Evolutionary conservation across 1,140 invertebrate species (phyloP).

Genomic region (Drosophila sturtevanti): DNA sequence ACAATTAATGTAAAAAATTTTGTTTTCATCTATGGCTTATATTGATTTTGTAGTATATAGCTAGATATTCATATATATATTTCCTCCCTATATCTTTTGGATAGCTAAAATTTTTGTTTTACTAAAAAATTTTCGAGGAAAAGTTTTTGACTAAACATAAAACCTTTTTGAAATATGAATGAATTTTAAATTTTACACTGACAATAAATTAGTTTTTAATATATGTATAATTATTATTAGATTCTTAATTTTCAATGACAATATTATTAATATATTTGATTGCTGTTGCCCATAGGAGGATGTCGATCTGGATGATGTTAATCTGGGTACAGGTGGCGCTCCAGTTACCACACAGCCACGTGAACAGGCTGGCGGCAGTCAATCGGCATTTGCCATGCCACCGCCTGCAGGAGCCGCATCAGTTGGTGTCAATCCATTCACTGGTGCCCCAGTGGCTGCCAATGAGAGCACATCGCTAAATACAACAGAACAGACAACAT

Average conservation of each 20-base stretch:
- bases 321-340: slow-evolving; percentile 67
- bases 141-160: slow-evolving; percentile 70
- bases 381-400: slow-evolving; percentile 84
- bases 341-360: slow-evolving; percentile 83
- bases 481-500: slow-evolving; percentile 84
- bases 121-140: slow-evolving; percentile 3
- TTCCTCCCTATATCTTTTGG: not conserved
- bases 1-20: not conserved
- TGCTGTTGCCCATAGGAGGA: slow-evolving; percentile 80
- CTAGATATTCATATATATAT: not conserved
- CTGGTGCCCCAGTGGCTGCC: slow-evolving; percentile 74
- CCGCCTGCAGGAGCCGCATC: slow-evolving; percentile 52
- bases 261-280: slow-evolving; percentile 1
- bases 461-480: slow-evolving; percentile 84
- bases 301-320: slow-evolving; percentile 82
- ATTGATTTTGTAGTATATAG: not conserved
- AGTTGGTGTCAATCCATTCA: slow-evolving; percentile 81
- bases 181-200: not conserved
- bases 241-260: not conserved
- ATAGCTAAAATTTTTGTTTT: not conserved
- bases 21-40: not conserved
- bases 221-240: not conserved
- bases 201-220: not conserved
- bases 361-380: slow-evolving; percentile 75
- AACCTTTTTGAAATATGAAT: slow-evolving; percentile 16